Conservation (phyloP, 2,797 vertebrate species). For the Chiloscyllium punctatum region DNA sequence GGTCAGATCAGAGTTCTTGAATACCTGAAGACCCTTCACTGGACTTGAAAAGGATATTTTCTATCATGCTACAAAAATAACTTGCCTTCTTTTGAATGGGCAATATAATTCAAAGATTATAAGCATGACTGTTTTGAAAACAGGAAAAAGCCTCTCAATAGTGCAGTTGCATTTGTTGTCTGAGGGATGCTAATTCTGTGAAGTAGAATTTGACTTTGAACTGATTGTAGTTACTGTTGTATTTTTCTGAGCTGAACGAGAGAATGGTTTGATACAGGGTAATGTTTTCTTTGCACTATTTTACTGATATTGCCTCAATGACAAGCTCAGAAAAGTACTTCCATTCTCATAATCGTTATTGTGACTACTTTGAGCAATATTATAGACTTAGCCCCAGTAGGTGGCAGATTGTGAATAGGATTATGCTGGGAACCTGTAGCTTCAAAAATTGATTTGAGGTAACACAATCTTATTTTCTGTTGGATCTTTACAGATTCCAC, state of each 20-base stretch:
- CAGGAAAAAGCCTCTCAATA: not conserved
- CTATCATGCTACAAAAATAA: not conserved
- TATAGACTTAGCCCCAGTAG: not conserved
- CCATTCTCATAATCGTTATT: not conserved
- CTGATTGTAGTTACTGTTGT: not conserved
- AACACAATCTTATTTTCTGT: not conserved
- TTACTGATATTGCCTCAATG: not conserved
- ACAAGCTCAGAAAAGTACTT: not conserved
- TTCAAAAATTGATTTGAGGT: not conserved
- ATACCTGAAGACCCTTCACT: not conserved
- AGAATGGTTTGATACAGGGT: not conserved
- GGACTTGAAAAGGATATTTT: not conserved
- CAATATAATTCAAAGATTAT: not conserved
- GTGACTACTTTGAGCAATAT: not conserved
- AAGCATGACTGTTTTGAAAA: not conserved
- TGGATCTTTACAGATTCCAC: not conserved
- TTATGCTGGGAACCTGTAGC: not conserved
- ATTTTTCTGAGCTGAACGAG: not conserved
- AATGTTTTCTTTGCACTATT: not conserved
- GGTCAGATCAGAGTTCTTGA: not conserved
- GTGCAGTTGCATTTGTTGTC: not conserved
- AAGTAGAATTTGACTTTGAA: not conserved
- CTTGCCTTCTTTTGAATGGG: not conserved
- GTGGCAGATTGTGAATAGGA: not conserved
- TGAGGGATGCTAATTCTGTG: not conserved